These are phyloP conservation scores for Ptilonorhynchus violaceus DNA, from an alignment of 2,113 vertebrate species.

Conservation along the genomic window DNA sequence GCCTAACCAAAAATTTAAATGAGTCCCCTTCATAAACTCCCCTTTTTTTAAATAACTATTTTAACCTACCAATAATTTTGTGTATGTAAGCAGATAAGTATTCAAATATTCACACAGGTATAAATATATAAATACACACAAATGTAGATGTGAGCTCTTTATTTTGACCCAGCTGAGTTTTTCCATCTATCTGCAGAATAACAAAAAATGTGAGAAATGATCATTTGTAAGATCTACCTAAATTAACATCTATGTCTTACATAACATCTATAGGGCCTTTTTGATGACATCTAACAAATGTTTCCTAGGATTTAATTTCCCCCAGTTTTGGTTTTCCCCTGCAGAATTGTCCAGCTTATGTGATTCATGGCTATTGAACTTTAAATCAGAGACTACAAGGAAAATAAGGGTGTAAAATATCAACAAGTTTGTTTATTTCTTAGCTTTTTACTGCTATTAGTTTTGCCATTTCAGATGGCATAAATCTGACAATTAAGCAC, in stretches of 20 bases:
- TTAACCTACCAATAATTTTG: neutral
- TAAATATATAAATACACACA: neutral
- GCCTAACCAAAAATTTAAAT: neutral
- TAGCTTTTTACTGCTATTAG: neutral
- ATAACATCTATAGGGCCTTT: neutral
- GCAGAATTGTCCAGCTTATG: neutral
- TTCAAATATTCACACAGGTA: too few species aligned
- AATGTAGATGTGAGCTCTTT: accelerated
- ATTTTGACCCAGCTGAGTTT: neutral
- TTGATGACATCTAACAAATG: neutral
- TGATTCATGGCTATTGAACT: neutral
- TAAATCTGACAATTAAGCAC: slow-evolving; percentile 19
- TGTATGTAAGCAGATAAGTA: neutral
- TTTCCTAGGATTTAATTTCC: neutral
- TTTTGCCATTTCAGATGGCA: neutral
- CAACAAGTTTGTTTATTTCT: neutral
- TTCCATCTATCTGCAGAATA: neutral
- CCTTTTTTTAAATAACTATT: neutral
- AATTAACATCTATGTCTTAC: neutral
- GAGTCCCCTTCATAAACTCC: neutral
- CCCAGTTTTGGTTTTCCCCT: neutral
- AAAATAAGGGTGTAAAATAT: neutral
- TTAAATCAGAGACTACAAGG: neutral
- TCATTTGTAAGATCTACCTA: neutral
- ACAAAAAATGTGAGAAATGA: accelerated